Base-by-base conservation (phyloP, 53 echinoderm and acorn worm species). In the Apostichopus leukothele region DNA sequence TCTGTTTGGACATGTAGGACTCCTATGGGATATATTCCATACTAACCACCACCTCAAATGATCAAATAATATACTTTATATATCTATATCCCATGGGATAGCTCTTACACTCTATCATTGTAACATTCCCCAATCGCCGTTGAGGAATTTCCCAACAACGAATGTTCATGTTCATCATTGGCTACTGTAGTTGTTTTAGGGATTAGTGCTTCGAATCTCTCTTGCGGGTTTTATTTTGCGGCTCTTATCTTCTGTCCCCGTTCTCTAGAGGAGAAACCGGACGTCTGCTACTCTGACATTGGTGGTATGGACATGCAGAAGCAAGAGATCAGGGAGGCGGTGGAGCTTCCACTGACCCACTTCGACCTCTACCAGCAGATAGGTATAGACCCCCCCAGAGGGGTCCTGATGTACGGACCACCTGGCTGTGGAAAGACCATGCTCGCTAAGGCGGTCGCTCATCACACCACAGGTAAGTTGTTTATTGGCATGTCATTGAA, bases 251-350 rank as follows among this genome's bases (percentile, higher is more conserved):
- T 18, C 71, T 71, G 13, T 71, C 18, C 6, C 20, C 39, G 39
- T 39, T 19, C 71, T 71, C 16, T 92, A 97, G 98, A 97, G 52
- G 98, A 97, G 89, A 97, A 97, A 67, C 98, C 98, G 5, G 98
- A 97, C 51, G 98, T 97, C 27, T 89, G 88, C 78, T 95, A 95
- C 90, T 91, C 98, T 53, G 98, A 97, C 91, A 97, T 97, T 61
- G 98, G 98, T 10, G 98, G 98, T n/a, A 97, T 97, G 98, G 98
- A 97, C 94, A 94, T 97, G 92, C 95, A 97, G 92, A 95, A 95
- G 63, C 98, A 97, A 57, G 97, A 97, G 90, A 95, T 97, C 51
- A 67, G 95, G 52, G 97, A 97, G 63, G 97, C 97, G 5, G 95
- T 97, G 22, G 95, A 97, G 80, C 94, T 97, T 13, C 95, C 97